Base-by-base conservation (phyloP, 2,888 invertebrate genomes). In the Myathropa florea region DNA sequence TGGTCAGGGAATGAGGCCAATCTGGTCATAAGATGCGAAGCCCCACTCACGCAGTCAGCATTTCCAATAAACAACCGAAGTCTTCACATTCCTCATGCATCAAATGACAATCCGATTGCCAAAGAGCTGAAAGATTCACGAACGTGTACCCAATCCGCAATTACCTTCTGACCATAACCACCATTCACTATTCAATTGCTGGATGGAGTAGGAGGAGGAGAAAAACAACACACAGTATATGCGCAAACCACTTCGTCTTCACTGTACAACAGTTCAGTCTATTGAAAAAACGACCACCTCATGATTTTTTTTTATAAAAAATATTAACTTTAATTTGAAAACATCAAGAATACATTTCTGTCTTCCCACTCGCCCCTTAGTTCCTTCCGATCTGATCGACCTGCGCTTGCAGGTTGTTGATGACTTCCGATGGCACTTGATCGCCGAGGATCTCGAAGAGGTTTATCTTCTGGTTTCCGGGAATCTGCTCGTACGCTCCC, bases 401-500 rank as follows among this genome's bases (percentile, higher is more conserved):
- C 93, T 97, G 97, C 73, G 95, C 93, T 92, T 97, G 97, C 85
- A 97, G 94, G 93, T 97, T 97, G 94, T 96, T 96, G 92, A 97
- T 96, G 53, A 97, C 97, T 93, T 97, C 97, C 61, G 95, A 95
- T 9, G 97, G 97, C 85, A 97, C 96, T 92, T 97, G 96, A 91
- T 96, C 97, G 9, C 97, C 97, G 78, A 97, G 94, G 90, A 97
- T 96, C 92, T 97, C 96, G 91, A 94, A 95, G n/a, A 97, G 94
- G 93, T 97, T 96, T 92, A 97, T 96, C 90, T 95, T 95, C 93
- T 97, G 97, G 93, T 96, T 95, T 86, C 96, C 96, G 90, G 97
- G 97, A 90, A 97, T 97, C 88, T 96, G 96, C 93, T 97, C 97
- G 92, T 96, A 97, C 4, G 97, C 97, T 3, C 96, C 97, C 90